A percentile compares a stretch with the other conserved stretches of the same genome.
These are phyloP conservation scores for Telmatochromis brichardi DNA, from an alignment of 2,113 vertebrate genomes.

Conservation along the genomic window DNA sequence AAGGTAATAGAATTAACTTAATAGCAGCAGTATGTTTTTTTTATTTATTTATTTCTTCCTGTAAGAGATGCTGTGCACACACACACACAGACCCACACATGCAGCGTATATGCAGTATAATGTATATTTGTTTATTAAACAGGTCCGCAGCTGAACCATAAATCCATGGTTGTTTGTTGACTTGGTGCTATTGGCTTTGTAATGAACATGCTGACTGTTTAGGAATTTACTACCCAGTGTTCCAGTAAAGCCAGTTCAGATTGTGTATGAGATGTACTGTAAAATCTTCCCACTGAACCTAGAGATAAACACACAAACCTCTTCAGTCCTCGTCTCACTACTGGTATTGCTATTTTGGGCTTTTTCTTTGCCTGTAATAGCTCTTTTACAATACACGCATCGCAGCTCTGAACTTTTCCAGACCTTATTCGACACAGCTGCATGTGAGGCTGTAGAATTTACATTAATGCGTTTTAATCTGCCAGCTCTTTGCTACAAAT, in stretches of 20 bases:
- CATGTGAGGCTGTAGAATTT: background rate
- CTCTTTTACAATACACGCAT: background rate
- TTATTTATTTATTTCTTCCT: background rate
- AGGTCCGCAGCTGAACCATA: background rate
- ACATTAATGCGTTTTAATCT: background rate
- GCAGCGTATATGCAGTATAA: background rate
- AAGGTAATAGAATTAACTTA: background rate
- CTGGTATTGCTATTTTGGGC: background rate
- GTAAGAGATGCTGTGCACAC: background rate
- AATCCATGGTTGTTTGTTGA: slow-evolving; percentile 17
- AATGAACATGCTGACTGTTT: slow-evolving; percentile 18
- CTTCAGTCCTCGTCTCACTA: background rate
- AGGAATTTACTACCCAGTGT: slow-evolving; percentile 21
- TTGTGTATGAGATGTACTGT: background rate
- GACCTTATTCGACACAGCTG: background rate
- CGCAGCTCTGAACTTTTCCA: background rate
- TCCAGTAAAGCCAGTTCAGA: slow-evolving; percentile 2
- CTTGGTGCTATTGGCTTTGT: slow-evolving; percentile 15
- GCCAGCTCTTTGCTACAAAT: background rate
- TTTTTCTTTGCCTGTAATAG: background rate
- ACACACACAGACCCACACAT: background rate
- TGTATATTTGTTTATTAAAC: background rate
- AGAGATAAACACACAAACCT: background rate
- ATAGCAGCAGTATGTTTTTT: background rate
- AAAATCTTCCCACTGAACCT: background rate